These are phyloP conservation scores for Epizoanthus ramosus DNA, from an alignment of 92 coral and sea anemone genomes.

Conservation along the genomic window DNA sequence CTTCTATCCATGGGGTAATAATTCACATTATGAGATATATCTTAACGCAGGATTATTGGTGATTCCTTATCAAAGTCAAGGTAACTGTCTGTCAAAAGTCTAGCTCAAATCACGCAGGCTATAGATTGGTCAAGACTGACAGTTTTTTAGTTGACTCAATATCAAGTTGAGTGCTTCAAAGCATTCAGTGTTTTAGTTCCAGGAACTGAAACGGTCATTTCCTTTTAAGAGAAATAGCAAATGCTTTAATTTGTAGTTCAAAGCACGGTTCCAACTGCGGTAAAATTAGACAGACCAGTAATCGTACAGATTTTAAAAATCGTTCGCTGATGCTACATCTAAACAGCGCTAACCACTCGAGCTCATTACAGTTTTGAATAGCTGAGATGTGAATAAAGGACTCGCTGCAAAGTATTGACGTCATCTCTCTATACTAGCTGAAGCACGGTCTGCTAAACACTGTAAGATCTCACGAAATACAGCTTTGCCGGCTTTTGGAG, in stretches of 20 bases:
- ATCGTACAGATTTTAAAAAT: background rate
- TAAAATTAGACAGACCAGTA: background rate
- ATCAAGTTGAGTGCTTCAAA: slow-evolving; percentile 9
- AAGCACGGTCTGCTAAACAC: too few species aligned
- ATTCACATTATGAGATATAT: slow-evolving; percentile 26
- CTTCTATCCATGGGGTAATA: slow-evolving; percentile 20
- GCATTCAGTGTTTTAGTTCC: background rate
- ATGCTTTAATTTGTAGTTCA: background rate
- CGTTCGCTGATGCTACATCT: too few species aligned
- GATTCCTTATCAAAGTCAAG: slow-evolving; percentile 5
- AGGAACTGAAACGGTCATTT: background rate
- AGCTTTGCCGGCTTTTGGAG: background rate
- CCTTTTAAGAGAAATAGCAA: background rate
- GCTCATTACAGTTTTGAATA: too few species aligned
- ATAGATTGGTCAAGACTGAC: slow-evolving; percentile 9
- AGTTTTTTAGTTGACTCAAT: slow-evolving; percentile 17
- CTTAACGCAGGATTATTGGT: background rate
- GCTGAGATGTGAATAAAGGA: background rate
- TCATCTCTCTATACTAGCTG: background rate
- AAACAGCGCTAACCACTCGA: too few species aligned
- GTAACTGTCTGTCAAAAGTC: background rate
- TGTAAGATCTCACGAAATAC: too few species aligned
- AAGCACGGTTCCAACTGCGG: background rate
- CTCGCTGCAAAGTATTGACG: background rate
- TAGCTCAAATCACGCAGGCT: background rate